Base-by-base conservation (phyloP, 1,140 invertebrate species). In the Nymphalis io region DNA sequence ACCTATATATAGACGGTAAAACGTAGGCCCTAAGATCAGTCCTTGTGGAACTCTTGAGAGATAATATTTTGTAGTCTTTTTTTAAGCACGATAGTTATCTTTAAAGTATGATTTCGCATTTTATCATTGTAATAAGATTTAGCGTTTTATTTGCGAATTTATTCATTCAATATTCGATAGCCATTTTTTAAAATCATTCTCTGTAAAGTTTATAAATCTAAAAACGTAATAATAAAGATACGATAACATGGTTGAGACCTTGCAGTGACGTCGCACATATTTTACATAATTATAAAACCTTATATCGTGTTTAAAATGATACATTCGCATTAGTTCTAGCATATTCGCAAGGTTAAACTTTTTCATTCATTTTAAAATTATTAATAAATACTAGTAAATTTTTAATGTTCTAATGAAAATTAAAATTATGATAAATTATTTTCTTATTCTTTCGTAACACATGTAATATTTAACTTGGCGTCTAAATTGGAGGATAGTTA, bases 341-440 rank as follows among this genome's bases (percentile, higher is more conserved):
- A n/a, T 23, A 60, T 44, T 42, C 39, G 18, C 59, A 60, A 60
- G 59, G 59, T 40, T 60, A 44, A 11, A 53, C 10, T 51, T 51
- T 42, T 51, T 51, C 1, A 16, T 48, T 18, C 18, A 51, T 53
- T 53, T 20, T 16, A 16, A n/a, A 13, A 18, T 42, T 40, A 12
- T 6, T 15, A 60, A 8, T 48, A n/a, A n/a, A 16, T 48, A 18
- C 18, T 8, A 16, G 4, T 16, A 18, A 16, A 48, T 16, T 1
- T 16, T 20, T 3, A 48, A 48, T 10, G 3, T 18, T 44, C 3
- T 18, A 20, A 48, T 10, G 15, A 1, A 48, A 20, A 18, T 18
- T 1, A 18, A 48, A 48, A 48, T 16, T 44, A 1, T 13, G n/a
- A 44, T n/a, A 44, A 1, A 44, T n/a, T 53, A 20, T 1, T n/a